Conservation (phyloP, 2,888 invertebrate genomes). For the Anorthoa munda region DNA sequence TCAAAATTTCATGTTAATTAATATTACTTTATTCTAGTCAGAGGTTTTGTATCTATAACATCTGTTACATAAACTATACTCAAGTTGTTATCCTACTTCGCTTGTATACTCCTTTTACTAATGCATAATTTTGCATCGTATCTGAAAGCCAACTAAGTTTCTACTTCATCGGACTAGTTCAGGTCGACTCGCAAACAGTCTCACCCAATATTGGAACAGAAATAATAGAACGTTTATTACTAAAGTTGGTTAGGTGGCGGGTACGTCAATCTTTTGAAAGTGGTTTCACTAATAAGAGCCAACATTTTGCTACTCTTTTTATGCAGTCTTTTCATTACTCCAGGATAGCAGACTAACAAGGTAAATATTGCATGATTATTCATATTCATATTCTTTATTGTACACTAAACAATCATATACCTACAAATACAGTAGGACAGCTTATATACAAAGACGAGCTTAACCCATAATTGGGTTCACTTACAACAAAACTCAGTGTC, state of each 20-base stretch:
- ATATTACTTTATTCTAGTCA: too few relatives aligned
- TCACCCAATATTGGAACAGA: background rate
- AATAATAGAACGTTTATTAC: constrained; percentile 11
- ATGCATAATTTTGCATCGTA: background rate
- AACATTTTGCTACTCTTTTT: background rate
- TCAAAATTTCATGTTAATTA: too few relatives aligned
- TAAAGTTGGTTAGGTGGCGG: constrained; percentile 1
- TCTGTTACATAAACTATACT: background rate
- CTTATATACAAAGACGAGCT: too few relatives aligned
- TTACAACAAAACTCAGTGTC: too few relatives aligned
- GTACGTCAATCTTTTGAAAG: constrained; percentile 9
- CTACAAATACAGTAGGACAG: too few relatives aligned
- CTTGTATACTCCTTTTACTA: background rate
- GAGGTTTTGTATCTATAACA: too few relatives aligned
- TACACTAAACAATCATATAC: too few relatives aligned
- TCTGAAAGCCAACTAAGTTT: constrained; percentile 6
- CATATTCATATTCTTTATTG: too few relatives aligned
- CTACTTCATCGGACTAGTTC: constrained; percentile 1
- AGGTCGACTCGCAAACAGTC: constrained; percentile 13
- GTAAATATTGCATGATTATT: background rate
- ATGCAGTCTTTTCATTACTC: background rate
- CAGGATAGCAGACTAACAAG: background rate
- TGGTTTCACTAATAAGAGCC: constrained; percentile 8
- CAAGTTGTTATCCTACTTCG: background rate
- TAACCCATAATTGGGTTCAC: too few relatives aligned